Conservation (phyloP, 2,113 vertebrate genomes). For the Pelusios castaneus region DNA sequence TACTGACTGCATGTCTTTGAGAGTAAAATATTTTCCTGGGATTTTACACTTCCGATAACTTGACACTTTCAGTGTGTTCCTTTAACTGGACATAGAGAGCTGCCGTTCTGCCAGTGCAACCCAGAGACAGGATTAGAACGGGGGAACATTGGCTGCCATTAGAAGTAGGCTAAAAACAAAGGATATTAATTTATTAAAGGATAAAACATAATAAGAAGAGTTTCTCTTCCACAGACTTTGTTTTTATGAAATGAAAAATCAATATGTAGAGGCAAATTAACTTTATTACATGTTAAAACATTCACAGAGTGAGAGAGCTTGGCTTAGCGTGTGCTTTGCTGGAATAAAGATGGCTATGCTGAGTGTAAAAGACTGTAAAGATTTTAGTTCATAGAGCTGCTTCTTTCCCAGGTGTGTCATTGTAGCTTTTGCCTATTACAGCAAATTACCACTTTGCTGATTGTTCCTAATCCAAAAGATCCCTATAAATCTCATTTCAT, state of each 20-base stretch:
- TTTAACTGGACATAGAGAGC: neutral
- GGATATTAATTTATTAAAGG: neutral
- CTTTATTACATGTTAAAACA: conserved; percentile 59
- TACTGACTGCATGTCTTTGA: neutral
- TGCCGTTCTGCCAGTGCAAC: neutral
- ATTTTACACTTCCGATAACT: neutral
- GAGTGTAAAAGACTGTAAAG: neutral
- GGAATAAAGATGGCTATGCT: conserved; percentile 33
- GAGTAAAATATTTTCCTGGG: neutral
- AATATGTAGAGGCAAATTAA: conserved; percentile 65
- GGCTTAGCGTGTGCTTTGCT: conserved; percentile 28
- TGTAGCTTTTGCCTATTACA: conserved; percentile 65
- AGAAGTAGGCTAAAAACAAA: conserved; percentile 25
- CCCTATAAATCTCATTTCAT: conserved; percentile 64
- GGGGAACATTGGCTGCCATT: neutral
- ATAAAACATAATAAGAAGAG: conserved; percentile 33
- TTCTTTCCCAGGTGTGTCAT: conserved; percentile 63
- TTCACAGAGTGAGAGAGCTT: neutral
- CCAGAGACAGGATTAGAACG: neutral
- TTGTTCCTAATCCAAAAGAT: conserved; percentile 59
- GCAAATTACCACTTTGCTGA: conserved; percentile 61
- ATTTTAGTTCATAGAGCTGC: conserved; percentile 5
- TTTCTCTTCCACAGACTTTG: conserved; percentile 49
- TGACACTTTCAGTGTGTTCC: neutral
- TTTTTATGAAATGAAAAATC: conserved; percentile 74